Percentiles rank a stretch among this genome's conserved stretches.
phyloP scores from a whole-genome alignment of 2,797 vertebrate genomes.

The Poecilia gillii region DNA sequence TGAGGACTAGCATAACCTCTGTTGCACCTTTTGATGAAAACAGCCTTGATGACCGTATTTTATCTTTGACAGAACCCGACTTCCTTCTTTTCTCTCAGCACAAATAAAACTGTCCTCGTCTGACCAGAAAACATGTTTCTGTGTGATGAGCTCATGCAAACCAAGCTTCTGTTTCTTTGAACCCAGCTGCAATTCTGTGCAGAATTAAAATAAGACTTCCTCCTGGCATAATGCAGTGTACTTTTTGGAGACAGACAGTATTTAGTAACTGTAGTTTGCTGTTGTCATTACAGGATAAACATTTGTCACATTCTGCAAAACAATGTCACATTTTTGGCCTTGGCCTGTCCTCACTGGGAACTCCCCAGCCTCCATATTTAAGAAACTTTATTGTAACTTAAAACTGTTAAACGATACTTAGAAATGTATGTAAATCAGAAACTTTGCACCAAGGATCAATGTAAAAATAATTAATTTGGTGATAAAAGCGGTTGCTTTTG shows the following conservation, averaged over 20 bases:
- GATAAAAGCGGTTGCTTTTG: background rate
- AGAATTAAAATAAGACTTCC: background rate
- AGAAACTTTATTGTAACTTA: background rate
- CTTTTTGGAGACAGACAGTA: background rate
- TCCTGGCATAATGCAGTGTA: background rate
- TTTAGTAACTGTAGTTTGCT: background rate
- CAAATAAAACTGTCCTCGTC: background rate
- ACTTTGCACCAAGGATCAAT: background rate
- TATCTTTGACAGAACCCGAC: background rate
- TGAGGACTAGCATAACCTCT: background rate
- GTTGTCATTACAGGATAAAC: background rate
- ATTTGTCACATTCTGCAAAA: background rate
- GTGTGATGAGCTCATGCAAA: background rate
- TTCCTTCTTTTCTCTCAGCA: background rate
- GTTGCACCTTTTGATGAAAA: background rate
- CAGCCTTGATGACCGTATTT: background rate
- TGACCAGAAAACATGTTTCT: background rate
- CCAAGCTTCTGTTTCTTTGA: background rate
- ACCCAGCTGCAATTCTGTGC: background rate
- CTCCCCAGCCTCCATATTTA: background rate
- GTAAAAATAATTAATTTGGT: background rate
- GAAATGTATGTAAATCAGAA: background rate
- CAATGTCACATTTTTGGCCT: background rate
- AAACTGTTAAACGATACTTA: background rate
- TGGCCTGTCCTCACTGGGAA: background rate